phyloP scores from a whole-genome alignment of 1,140 invertebrate species.

The Vanessa atalanta region DNA sequence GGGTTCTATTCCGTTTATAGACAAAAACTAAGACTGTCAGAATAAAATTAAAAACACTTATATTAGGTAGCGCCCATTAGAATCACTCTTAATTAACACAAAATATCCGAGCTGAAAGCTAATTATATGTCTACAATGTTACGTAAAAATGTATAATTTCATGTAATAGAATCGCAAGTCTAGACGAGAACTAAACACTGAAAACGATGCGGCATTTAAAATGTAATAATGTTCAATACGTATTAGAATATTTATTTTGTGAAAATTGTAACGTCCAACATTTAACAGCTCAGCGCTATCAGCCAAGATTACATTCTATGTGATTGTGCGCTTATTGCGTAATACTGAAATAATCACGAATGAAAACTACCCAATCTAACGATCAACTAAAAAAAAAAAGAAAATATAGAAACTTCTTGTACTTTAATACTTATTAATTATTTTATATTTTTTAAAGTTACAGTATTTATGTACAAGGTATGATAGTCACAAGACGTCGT shows the following conservation, averaged over 20 bases:
- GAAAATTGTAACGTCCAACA: conserved; percentile 19
- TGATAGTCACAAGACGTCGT: too few species aligned
- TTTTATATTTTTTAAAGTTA: neutral
- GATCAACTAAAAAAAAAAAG: neutral
- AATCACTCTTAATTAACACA: too few species aligned
- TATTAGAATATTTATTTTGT: neutral
- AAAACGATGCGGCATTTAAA: neutral
- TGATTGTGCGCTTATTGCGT: conserved; percentile 33
- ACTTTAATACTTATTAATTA: neutral
- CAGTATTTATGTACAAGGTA: too few species aligned
- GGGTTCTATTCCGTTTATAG: too few species aligned
- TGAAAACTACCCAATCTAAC: conserved; percentile 7
- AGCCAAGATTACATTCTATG: conserved; percentile 28
- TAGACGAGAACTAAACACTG: too few species aligned
- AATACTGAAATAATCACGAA: conserved; percentile 22
- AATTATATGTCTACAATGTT: too few species aligned
- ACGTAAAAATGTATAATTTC: too few species aligned
- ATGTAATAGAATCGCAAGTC: too few species aligned
- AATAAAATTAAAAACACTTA: too few species aligned
- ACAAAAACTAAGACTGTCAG: too few species aligned
- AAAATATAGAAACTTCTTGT: neutral
- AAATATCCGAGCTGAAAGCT: too few species aligned
- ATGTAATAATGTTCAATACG: neutral
- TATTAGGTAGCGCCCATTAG: too few species aligned
- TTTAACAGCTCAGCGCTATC: conserved; percentile 13